Conservation (phyloP, 2,797 vertebrate genomes). For the Phoeniculus purpureus region DNA sequence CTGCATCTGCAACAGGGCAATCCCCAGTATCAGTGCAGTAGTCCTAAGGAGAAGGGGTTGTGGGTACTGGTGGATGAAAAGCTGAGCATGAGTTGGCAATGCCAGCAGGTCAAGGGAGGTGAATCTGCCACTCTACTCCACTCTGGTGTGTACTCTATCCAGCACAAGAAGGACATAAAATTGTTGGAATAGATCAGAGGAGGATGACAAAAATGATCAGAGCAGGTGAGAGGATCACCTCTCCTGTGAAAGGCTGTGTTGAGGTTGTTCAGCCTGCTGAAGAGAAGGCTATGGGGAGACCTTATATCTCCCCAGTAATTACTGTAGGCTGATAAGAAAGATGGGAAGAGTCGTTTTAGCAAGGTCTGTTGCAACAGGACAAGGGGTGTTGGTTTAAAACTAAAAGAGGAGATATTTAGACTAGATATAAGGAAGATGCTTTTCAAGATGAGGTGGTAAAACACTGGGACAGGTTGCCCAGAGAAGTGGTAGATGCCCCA, state of each 20-base stretch:
- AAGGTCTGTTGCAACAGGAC: neutral
- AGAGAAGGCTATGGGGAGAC: neutral
- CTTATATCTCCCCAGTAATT: neutral
- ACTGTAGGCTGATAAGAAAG: neutral
- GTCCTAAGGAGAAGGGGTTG: neutral
- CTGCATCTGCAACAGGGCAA: accelerated
- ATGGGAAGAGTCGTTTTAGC: neutral
- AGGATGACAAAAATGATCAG: neutral
- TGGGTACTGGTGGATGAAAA: neutral
- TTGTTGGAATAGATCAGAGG: neutral
- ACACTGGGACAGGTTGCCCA: neutral
- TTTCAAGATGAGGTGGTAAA: neutral
- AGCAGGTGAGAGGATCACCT: neutral
- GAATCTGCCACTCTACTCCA: neutral
- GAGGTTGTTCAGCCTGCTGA: neutral
- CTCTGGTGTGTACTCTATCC: neutral
- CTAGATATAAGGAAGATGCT: neutral
- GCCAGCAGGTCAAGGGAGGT: neutral
- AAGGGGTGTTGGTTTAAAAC: neutral
- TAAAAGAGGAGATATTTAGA: neutral
- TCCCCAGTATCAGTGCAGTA: accelerated
- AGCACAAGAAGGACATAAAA: neutral
- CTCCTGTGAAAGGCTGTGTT: neutral
- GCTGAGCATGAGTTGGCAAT: accelerated
- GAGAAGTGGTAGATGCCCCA: neutral